Evolutionary conservation across 2,113 vertebrate genomes (phyloP).

Genomic region (Parus major): DNA sequence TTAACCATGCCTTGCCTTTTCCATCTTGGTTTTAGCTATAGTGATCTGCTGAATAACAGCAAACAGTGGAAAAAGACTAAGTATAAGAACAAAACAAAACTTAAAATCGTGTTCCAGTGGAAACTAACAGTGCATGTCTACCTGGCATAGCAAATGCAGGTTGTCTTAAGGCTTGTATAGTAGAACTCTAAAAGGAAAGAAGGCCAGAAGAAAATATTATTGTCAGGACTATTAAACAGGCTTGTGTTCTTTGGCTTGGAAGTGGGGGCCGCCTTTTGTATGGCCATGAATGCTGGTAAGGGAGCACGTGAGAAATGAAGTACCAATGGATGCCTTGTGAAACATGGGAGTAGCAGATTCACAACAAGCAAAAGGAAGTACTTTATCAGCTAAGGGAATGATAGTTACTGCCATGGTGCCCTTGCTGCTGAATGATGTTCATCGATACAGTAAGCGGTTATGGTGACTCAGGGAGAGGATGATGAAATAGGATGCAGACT

Average conservation of each 20-base stretch:
- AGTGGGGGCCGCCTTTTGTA: neutral
- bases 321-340: neutral
- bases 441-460: rapidly evolving
- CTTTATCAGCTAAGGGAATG: neutral
- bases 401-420: neutral
- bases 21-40: neutral
- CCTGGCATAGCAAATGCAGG: neutral
- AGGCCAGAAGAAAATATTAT: neutral
- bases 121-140: neutral
- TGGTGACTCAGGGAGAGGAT: neutral
- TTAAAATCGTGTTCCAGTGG: neutral
- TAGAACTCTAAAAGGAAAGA: neutral
- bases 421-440: neutral
- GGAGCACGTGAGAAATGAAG: rapidly evolving
- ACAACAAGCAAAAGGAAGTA: neutral
- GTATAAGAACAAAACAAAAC: neutral
- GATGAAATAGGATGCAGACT: neutral
- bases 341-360: neutral
- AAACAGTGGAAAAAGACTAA: neutral
- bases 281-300: neutral
- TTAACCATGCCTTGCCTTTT: neutral
- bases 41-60: neutral
- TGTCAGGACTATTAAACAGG: neutral
- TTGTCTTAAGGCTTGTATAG: neutral
- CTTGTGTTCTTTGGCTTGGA: neutral